These are phyloP conservation scores for Drosophila leontia DNA, from an alignment of 1,140 invertebrate genomes.

Conservation along the genomic window DNA sequence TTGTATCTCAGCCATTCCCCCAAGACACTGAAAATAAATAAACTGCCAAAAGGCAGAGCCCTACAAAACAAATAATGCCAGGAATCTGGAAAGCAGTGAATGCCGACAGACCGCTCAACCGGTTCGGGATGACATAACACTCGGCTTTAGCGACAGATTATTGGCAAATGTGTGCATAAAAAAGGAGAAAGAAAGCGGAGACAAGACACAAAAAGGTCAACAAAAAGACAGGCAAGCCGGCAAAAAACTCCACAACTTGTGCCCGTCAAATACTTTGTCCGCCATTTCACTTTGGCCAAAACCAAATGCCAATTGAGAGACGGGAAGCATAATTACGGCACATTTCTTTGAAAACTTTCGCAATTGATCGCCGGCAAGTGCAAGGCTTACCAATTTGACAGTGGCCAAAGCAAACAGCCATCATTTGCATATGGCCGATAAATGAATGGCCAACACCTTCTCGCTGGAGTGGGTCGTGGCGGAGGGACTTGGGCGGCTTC, in stretches of 20 bases:
- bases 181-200: conserved; percentile 27
- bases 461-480: conserved; percentile 16
- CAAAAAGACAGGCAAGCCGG: conserved; percentile 57
- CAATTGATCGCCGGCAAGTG: conserved; percentile 68
- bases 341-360: conserved; percentile 65
- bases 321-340: conserved; percentile 38
- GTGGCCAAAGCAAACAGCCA: conserved; percentile 7
- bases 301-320: conserved; percentile 61
- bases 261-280: conserved; percentile 33
- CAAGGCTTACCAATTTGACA: conserved; percentile 71
- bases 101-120: conserved; percentile 53
- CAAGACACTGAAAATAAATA: conserved; percentile 27
- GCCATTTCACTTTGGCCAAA: conserved; percentile 48
- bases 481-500: conserved; percentile 7
- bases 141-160: conserved; percentile 71
- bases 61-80: conserved; percentile 65
- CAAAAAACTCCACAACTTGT: conserved; percentile 45
- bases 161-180: conserved; percentile 53
- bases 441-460: conserved; percentile 66
- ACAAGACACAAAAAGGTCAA: conserved; percentile 64
- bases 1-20: conserved; percentile 6
- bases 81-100: conserved; percentile 54
- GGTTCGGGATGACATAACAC: conserved; percentile 77
- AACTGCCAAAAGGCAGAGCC: conserved; percentile 50
- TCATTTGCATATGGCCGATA: conserved; percentile 68